Evolutionary conservation across 2,113 vertebrate species (phyloP).

Genomic region (Pagrus major): DNA sequence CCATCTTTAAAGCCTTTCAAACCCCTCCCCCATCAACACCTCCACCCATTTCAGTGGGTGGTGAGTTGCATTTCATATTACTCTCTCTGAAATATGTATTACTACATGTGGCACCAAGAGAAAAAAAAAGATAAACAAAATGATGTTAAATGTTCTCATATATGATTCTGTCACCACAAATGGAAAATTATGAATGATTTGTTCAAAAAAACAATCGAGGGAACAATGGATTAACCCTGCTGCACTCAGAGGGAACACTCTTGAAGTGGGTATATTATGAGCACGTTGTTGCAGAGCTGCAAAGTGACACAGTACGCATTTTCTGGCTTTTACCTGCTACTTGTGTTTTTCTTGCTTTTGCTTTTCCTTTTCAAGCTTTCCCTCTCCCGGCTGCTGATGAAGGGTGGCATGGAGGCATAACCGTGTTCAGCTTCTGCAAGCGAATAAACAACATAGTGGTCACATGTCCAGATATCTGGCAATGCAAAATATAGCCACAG

Average conservation of each 20-base stretch:
- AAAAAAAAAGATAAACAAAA: not conserved
- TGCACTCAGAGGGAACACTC: not conserved
- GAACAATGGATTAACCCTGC: constrained; percentile 3
- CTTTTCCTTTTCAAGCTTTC: constrained; percentile 90
- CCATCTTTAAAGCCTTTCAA: not conserved
- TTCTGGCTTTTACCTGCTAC: constrained; percentile 88
- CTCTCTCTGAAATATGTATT: not conserved
- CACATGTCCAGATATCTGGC: constrained; percentile 52
- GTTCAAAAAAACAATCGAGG: not conserved
- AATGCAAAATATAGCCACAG: constrained; percentile 47
- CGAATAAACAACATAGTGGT: constrained; percentile 70
- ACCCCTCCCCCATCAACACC: not conserved
- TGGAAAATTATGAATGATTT: not conserved
- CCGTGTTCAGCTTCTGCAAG: constrained; percentile 95
- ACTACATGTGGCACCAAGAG: not conserved
- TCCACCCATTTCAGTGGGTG: not conserved
- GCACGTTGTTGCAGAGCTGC: constrained; percentile 15
- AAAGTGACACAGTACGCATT: not conserved
- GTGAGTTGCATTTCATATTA: not conserved
- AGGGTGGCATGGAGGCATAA: constrained; percentile 94
- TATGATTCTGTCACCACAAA: not conserved
- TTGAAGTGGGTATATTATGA: constrained; percentile 14
- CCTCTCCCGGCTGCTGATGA: constrained; percentile 89
- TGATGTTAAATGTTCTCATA: not conserved
- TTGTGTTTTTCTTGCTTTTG: constrained; percentile 92